Evolutionary conservation across 1,140 invertebrate genomes (phyloP), one percentile per base, ranked within the genome.

Genomic region (Eumaeus atala): DNA sequence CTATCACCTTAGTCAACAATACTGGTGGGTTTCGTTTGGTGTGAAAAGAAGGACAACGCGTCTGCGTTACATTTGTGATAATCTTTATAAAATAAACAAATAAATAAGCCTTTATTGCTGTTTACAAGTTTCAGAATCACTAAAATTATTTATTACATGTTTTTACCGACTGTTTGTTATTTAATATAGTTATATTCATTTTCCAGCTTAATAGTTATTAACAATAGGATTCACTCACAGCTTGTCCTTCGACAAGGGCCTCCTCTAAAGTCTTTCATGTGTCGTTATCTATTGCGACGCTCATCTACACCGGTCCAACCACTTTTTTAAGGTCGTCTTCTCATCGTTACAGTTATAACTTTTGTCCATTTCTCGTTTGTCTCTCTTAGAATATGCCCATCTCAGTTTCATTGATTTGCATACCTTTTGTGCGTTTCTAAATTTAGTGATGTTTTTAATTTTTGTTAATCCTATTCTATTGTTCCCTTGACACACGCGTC

Each of bases 281-380:
- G 1, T 35, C 50, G 21, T 54, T 56, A 47, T 64, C 54, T 14
- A 16, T 57, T 55, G 54, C 58, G 48, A 51, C 14, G 2, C 58
- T 38, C 0, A n/a, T 54, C 51, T 58, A 64, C 49, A n/a, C 11
- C 51, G 51, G 54, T 6, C 62, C 57, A 35, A 53, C 52, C 33
- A 60, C 33, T 56, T 54, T 56, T 47, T 59, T 64, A 8, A 70
- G 44, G 11, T 60, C 63, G 47, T 68, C 59, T 40, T 66, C 55
- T 62, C n/a, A n/a, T n/a, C n/a, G n/a, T n/a, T n/a, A n/a, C 62
- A 65, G 54, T 59, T 53, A 60, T 18, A 40, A 28, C 34, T 34
- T 10, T 58, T 3, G 49, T 56, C 62, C 59, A 59, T 51, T 62
- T 56, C 10, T 58, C 48, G 49, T 18, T 57, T 8, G 3, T 51